These are phyloP conservation scores for Eremobia ochroleuca DNA, from an alignment of 2,888 invertebrate genomes.

Conservation along the genomic window DNA sequence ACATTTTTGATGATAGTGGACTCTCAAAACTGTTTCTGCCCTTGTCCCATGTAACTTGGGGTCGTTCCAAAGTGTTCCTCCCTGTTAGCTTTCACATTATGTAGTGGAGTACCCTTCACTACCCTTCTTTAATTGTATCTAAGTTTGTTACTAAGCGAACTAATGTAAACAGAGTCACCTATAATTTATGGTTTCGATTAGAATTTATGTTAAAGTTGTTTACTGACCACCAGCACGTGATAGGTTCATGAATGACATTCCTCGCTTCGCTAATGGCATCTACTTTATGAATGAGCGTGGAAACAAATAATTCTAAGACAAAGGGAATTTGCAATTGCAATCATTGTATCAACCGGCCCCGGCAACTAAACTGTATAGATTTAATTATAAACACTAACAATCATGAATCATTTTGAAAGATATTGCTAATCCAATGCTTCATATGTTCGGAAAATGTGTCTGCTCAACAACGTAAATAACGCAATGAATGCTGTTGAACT, in stretches of 20 bases:
- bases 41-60: no score
- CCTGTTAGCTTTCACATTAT: neutral
- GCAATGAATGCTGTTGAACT: neutral
- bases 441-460: neutral
- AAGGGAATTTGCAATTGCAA: slow-evolving; percentile 52
- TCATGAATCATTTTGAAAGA: neutral
- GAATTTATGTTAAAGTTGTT: slow-evolving; percentile 53
- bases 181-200: slow-evolving; percentile 37
- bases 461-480: neutral
- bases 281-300: slow-evolving; percentile 53
- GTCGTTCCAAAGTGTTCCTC: neutral
- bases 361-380: no score
- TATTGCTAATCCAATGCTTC: neutral
- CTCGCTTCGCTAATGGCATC: slow-evolving; percentile 38
- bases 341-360: no score
- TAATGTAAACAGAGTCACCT: slow-evolving; percentile 8
- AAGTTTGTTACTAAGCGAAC: slow-evolving; percentile 2
- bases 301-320: slow-evolving; percentile 55
- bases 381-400: no score
- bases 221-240: slow-evolving; percentile 51
- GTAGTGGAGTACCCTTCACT: no score
- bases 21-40: neutral
- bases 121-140: neutral
- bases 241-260: slow-evolving; percentile 59
- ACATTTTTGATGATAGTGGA: neutral